Percentiles rank a stretch among this genome's conserved stretches.
phyloP scores from a whole-genome alignment of 2,113 vertebrate genomes.

The Numenius arquata region DNA sequence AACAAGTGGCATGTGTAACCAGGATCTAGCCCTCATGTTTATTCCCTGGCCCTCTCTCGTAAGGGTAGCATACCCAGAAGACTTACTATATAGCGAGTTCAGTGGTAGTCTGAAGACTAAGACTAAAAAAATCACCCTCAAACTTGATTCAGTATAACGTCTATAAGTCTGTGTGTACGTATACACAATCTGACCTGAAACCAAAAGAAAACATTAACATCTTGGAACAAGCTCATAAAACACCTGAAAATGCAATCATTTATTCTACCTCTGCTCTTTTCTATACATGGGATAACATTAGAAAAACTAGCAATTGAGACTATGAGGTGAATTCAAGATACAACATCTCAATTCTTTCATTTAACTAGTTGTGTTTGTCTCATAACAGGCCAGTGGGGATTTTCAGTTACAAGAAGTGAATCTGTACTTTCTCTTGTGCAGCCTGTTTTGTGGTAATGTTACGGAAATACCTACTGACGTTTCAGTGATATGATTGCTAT shows the following conservation, averaged over 20 bases:
- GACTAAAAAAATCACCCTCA: background rate
- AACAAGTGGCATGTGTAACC: background rate
- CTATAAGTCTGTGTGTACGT: background rate
- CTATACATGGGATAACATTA: background rate
- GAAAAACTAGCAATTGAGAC: background rate
- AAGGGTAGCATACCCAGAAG: background rate
- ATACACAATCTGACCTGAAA: background rate
- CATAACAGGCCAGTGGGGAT: background rate
- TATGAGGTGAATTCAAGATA: background rate
- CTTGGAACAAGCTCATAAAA: background rate
- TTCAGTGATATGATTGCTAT: background rate
- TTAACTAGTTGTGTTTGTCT: background rate
- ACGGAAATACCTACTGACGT: background rate
- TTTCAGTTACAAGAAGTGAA: background rate
- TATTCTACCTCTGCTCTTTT: background rate
- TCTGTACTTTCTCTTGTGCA: background rate
- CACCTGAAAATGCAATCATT: rapidly evolving
- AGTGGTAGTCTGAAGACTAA: background rate
- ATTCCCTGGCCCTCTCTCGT: background rate
- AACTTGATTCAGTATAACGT: background rate
- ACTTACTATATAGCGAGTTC: background rate
- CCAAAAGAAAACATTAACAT: background rate
- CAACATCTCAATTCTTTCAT: background rate
- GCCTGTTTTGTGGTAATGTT: background rate
- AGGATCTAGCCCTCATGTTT: background rate